Base-by-base conservation (phyloP, 2,113 vertebrate species). In the Leptobrachium ailaonicum region DNA sequence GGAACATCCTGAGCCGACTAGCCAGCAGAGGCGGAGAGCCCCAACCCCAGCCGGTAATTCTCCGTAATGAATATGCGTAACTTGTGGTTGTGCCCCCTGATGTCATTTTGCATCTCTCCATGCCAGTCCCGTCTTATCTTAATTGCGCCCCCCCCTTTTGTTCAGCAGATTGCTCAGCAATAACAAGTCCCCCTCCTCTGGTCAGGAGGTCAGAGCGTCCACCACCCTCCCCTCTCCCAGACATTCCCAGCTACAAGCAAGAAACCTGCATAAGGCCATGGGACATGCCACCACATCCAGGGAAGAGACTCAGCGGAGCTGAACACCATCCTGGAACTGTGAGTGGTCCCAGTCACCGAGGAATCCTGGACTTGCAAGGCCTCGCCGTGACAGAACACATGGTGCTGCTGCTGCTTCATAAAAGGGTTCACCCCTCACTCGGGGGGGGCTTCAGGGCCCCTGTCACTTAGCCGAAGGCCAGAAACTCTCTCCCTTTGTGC, bases 1-100 rank as follows among this genome's bases (percentile, higher is more conserved):
- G 97, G 77, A 99, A 97, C 91, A 99, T 99, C 88, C 95, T 99
- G 60, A 99, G 96, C 90, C 94, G 97, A 54, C 83, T 99, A 91
- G 97, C 97, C 79, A 99, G 95, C 87, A 92, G 97, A 78, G 96
- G 95, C 43, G 93, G 95, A 0, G 97, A 99, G 84, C 87, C 92
- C 5, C 94, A 95, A 82, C 93, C 94, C 85, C 96, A 96, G 81
- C 98, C 98, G 94, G 96, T 97, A 87, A 67, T 41, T 60, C 56
- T 60, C 10, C 56, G 3, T 13, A 14, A 20, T 32, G 63, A 12
- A 40, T 2, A 12, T 11, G 60, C 64, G 10, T 44, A 32, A 32
- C 20, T 32, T 32, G 0, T 32, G 20, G 0, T 32, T 32, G 0
- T 32, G 20, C 20, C 20, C 63, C 2, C n/a, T 14, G 8, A 32